These are phyloP conservation scores for Pocillopora verrucosa DNA, from an alignment of 64 coral and sea anemone genomes.

Conservation along the genomic window DNA sequence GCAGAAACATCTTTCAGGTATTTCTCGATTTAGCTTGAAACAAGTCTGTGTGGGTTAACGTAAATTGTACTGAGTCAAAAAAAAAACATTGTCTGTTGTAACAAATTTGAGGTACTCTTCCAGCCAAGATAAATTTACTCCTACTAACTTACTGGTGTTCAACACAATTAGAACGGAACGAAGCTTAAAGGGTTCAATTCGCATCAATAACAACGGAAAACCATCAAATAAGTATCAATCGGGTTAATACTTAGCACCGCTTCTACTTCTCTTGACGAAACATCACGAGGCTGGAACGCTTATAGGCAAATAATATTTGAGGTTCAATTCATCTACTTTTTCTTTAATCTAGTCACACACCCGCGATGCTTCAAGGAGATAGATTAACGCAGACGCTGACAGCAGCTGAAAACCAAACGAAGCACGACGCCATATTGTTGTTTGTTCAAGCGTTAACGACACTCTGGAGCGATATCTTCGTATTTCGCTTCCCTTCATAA, in stretches of 20 bases:
- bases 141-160: too few relatives aligned
- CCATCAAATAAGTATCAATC: neutral
- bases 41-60: too few relatives aligned
- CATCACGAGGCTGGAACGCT: neutral
- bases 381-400: neutral
- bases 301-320: neutral
- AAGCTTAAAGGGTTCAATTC: neutral
- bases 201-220: neutral
- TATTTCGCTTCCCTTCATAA: neutral
- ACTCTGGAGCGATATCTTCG: neutral
- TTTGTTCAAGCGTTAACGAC: neutral
- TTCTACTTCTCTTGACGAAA: neutral
- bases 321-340: neutral
- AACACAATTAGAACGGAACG: too few relatives aligned
- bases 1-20: too few relatives aligned
- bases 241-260: neutral
- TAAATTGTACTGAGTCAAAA: too few relatives aligned
- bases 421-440: constrained; percentile 21
- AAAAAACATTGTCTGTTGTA: too few relatives aligned
- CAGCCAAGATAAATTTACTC: too few relatives aligned
- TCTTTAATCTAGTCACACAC: neutral
- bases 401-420: neutral
- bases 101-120: too few relatives aligned
- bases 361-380: neutral
- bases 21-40: too few relatives aligned